A percentile compares a stretch with the other conserved stretches of the same genome.
Conservation (phyloP, 2,797 vertebrate species). For the Pipistrellus pipistrellus region DNA sequence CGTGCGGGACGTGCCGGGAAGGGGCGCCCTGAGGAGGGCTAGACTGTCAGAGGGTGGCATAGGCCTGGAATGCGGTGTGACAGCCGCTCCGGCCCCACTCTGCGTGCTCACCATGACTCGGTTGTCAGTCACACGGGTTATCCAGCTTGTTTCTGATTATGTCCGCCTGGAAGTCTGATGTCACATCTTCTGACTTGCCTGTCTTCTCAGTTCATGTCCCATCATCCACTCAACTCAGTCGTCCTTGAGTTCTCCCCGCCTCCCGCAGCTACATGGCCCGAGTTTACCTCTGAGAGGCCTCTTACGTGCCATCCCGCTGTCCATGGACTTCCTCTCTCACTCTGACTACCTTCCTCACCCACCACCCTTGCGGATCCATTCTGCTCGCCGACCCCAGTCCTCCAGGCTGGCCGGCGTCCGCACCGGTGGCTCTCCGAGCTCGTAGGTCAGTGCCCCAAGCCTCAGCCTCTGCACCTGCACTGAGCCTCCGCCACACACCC, state of each 20-base stretch:
- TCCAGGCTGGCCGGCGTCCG: background rate
- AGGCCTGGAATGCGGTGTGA: no score
- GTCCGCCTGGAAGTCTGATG: background rate
- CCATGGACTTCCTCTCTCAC: background rate
- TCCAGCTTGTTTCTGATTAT: background rate
- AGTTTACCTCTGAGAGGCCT: background rate
- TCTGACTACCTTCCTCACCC: no score
- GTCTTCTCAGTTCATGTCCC: background rate
- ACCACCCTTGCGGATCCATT: background rate
- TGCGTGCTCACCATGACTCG: background rate
- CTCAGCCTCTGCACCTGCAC: background rate
- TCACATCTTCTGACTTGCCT: background rate
- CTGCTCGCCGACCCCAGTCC: background rate
- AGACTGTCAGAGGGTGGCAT: background rate
- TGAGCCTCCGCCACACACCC: background rate
- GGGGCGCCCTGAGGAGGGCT: fast-evolving
- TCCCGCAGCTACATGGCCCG: background rate
- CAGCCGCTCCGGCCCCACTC: no score
- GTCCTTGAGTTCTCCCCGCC: background rate
- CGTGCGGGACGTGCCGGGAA: background rate
- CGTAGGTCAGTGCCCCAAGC: background rate
- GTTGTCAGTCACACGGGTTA: background rate
- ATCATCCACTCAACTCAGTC: background rate
- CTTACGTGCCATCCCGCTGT: background rate
- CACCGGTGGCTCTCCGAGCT: background rate